Evolutionary conservation across 2,113 vertebrate species (phyloP), one percentile per base, ranked within the genome.

Genomic region (Osmerus eperlanus): DNA sequence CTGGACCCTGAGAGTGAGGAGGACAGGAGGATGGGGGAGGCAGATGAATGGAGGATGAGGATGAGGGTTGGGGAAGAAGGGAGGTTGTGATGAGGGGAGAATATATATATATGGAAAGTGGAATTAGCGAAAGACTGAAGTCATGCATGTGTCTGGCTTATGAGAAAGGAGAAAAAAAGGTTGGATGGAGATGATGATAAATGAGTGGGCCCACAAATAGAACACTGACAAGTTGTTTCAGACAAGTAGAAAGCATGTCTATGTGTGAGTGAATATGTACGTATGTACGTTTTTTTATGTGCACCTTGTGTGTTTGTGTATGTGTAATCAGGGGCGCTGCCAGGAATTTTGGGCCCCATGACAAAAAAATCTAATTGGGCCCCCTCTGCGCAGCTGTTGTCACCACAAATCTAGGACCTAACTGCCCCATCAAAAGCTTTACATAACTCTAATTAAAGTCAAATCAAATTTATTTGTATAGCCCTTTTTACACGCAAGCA

Each of bases 1-100:
- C 86, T 90, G 90, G 53, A 91, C 73, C 86, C 92, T 93, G 90
- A 51, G 71, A 77, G 70, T 63, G 76, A 71, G 77, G 68, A 76
- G 28, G 81, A 74, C 55, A 73, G 76, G 72, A 72, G 1, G 56
- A 71, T 2, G 66, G 75, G 67, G 1, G 53, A 70, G 3, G 60
- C 75, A 25, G 75, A 67, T 7, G 63, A 15, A 25, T 29, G 36
- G 73, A 62, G 28, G 68, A 68, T 9, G 53, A 23, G 16, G 32
- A 15, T 41, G 13, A 13, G 54, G 15, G 36, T 53, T 25, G 65
- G 63, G n/a, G 73, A 36, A 65, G 54, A 76, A 75, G 72, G 23
- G 47, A 18, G 47, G 62, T 60, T 53, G 41, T 58, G 56, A 75
- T 65, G 32, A 65, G 16, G 68, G 68, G 41, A 16, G 29, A 28